Conservation (phyloP, 2,113 vertebrate species). For the Semnornis frantzii region DNA sequence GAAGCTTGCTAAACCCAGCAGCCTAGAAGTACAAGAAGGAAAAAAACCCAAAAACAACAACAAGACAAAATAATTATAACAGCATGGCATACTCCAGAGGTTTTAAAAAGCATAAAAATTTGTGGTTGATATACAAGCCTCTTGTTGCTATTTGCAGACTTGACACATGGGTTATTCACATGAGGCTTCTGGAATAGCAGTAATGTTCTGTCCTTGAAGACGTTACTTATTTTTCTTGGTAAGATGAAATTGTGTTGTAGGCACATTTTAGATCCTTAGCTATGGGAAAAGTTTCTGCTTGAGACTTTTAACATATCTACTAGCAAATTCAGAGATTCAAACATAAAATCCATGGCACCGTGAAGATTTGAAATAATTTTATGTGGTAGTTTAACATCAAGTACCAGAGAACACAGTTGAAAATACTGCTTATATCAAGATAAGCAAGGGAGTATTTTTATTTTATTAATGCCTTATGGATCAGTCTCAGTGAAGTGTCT, state of each 20-base stretch:
- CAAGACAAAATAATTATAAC: background rate
- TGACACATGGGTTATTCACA: background rate
- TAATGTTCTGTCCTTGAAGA: slow-evolving; percentile 8
- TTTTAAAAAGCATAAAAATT: background rate
- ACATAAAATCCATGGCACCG: background rate
- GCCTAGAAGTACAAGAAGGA: too few relatives aligned
- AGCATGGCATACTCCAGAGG: background rate
- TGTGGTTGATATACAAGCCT: background rate
- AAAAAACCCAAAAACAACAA: too few relatives aligned
- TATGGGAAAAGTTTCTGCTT: background rate
- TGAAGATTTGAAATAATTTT: background rate
- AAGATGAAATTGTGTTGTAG: background rate
- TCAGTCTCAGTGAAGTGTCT: background rate
- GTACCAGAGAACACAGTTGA: background rate
- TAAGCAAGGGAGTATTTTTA: background rate
- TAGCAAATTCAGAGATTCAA: background rate
- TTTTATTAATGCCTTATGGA: background rate
- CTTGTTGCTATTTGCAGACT: background rate
- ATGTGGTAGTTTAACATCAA: background rate
- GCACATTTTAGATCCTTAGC: background rate
- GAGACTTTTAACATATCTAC: background rate
- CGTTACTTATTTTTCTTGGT: background rate
- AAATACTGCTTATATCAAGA: background rate
- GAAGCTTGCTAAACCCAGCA: background rate
- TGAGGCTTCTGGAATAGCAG: background rate